These are phyloP conservation scores for Grammomys dolichurus DNA, from an alignment of 2,113 vertebrate species.

Conservation along the genomic window DNA sequence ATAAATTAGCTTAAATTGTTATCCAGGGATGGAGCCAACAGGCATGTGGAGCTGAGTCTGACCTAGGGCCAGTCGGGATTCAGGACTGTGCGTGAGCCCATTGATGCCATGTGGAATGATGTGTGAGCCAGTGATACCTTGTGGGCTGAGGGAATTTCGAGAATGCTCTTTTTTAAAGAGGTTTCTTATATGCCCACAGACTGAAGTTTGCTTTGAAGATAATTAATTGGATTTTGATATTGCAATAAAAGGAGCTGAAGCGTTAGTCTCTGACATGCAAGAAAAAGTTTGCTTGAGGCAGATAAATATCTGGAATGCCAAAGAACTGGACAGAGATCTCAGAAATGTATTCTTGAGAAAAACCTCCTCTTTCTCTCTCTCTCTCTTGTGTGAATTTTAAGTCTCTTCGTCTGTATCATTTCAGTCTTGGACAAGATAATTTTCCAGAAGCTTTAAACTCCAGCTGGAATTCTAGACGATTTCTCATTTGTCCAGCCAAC, in stretches of 20 bases:
- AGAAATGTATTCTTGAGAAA: background rate
- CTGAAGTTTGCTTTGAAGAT: slow-evolving; percentile 7
- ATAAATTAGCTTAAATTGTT: background rate
- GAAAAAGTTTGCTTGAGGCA: background rate
- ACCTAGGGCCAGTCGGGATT: background rate
- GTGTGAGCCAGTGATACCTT: background rate
- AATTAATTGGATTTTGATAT: background rate
- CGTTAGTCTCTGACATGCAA: background rate
- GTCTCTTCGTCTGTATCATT: background rate
- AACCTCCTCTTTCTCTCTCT: background rate
- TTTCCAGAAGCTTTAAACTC: background rate
- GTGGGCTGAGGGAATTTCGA: background rate
- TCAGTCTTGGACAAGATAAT: background rate
- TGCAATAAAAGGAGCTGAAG: background rate
- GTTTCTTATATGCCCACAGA: slow-evolving; percentile 5
- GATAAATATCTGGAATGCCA: background rate
- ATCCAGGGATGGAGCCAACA: background rate
- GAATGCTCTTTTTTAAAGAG: background rate
- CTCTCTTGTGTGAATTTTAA: background rate
- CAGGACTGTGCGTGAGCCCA: background rate
- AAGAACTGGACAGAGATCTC: background rate
- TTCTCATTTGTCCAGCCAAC: background rate
- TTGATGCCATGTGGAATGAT: background rate
- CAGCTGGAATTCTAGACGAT: background rate
- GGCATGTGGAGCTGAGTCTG: background rate